phyloP scores from a whole-genome alignment of 1,140 invertebrate species.

The Bombus pascuorum region DNA sequence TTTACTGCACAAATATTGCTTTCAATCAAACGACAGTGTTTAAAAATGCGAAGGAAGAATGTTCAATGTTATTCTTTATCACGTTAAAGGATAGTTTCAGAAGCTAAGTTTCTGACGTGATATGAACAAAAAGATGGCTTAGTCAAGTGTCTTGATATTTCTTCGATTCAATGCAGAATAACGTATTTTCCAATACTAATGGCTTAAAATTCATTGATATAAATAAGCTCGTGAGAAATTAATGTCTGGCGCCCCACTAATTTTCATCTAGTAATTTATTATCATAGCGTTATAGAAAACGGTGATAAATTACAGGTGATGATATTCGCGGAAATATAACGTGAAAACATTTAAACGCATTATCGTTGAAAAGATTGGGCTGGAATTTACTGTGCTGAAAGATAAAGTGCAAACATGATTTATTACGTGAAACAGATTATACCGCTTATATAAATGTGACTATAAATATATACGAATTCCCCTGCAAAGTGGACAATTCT shows the following conservation, averaged over 20 bases:
- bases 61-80: too few relatives aligned
- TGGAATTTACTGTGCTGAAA: background rate
- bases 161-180: too few relatives aligned
- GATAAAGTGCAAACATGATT: background rate
- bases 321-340: background rate
- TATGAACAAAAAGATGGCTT: too few relatives aligned
- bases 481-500: background rate
- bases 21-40: too few relatives aligned
- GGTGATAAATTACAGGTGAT: background rate
- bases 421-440: background rate
- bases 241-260: background rate
- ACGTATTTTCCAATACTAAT: background rate
- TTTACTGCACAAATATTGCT: too few relatives aligned
- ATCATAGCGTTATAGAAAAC: background rate
- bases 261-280: background rate
- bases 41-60: too few relatives aligned
- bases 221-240: background rate
- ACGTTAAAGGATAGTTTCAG: too few relatives aligned
- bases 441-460: background rate
- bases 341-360: background rate
- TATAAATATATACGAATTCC: background rate
- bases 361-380: background rate
- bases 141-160: too few relatives aligned
- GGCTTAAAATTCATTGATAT: background rate
- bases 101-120: too few relatives aligned